A percentile compares a stretch with the other conserved stretches of the same genome.
Evolutionary conservation across 1,140 invertebrate genomes (phyloP).

Genomic region (Aricia agestis): DNA sequence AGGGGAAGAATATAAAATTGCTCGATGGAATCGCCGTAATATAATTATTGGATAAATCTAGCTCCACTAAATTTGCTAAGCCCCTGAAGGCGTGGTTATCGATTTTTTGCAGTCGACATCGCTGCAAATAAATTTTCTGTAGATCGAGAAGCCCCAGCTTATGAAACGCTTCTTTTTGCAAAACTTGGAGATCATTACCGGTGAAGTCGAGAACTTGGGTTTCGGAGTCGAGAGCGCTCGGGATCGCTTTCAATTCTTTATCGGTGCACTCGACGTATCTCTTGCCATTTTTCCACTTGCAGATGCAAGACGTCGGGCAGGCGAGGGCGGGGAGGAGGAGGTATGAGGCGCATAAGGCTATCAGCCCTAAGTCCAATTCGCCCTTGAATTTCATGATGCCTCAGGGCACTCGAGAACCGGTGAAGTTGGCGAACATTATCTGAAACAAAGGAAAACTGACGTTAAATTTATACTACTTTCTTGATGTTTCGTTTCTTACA

Average conservation of each 20-base stretch:
- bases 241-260: slow-evolving; percentile 84
- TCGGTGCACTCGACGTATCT: slow-evolving; percentile 91
- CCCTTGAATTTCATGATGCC: slow-evolving; percentile 63
- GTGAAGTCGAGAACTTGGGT: slow-evolving; percentile 92
- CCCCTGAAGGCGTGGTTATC: slow-evolving; percentile 88
- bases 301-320: slow-evolving; percentile 87
- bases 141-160: slow-evolving; percentile 88
- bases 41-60: slow-evolving; percentile 90
- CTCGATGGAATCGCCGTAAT: slow-evolving; percentile 85
- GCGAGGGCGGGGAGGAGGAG: slow-evolving; percentile 63
- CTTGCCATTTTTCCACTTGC: slow-evolving; percentile 95
- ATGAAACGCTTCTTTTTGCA: slow-evolving; percentile 86
- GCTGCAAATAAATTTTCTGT: slow-evolving; percentile 88
- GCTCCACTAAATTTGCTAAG: slow-evolving; percentile 90
- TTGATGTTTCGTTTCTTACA: slow-evolving; percentile 27
- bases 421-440: slow-evolving; percentile 57
- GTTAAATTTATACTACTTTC: slow-evolving; percentile 34
- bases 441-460: slow-evolving; percentile 59
- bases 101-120: slow-evolving; percentile 85
- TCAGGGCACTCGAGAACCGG: slow-evolving; percentile 52
- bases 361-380: slow-evolving; percentile 58
- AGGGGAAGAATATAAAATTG: slow-evolving; percentile 85
- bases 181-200: slow-evolving; percentile 85
- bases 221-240: slow-evolving; percentile 88
- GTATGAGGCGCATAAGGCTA: slow-evolving; percentile 65